Base-by-base conservation (phyloP, 1,140 invertebrate genomes). In the Listronotus bonariensis region DNA sequence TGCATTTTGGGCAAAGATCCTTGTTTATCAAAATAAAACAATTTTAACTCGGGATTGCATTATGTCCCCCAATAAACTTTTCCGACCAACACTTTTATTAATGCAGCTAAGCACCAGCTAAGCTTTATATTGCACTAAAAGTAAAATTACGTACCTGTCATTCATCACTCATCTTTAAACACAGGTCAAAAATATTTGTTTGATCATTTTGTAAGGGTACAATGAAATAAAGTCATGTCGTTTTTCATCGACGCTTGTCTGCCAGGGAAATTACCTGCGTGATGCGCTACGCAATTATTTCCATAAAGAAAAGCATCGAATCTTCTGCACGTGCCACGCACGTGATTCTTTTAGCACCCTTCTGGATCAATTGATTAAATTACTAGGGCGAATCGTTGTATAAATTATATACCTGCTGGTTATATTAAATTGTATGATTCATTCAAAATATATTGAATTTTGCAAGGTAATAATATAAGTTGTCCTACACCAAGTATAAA, bases 321-420 rank as follows among this genome's bases (percentile, higher is more conserved):
- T 41, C 63, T 58, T 40, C 36, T 20, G 63, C 63, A 65, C 63
- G 63, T 58, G 63, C 38, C 31, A 15, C 12, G 63, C 63, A 65
- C 63, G 63, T 58, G 63, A 65, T 46, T 55, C 63, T 54, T 55
- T 56, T 49, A 63, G 52, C 52, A 56, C 53, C 63, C 63, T 59
- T 65, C 55, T 42, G 14, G 46, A 65, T 65, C 53, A 65, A 65
- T 65, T 65, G 57, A 65, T 65, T 65, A 65, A 65, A 55, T 57
- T 64, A 56, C 62, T 65, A 57, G 61, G 53, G 51, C 60, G 67
- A 26, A 65, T 55, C 55, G 42, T 64, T 68, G 61, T 54, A 63
- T 56, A 63, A 63, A 63, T 63, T 63, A 63, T 63, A 49, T 63
- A 63, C 61, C 61, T 63, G 61, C 42, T 41, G 52, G 52, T 55